Evolutionary conservation across 1,140 invertebrate genomes (phyloP), one percentile per base, ranked within the genome.

Genomic region (Rhopalosiphum padi): DNA sequence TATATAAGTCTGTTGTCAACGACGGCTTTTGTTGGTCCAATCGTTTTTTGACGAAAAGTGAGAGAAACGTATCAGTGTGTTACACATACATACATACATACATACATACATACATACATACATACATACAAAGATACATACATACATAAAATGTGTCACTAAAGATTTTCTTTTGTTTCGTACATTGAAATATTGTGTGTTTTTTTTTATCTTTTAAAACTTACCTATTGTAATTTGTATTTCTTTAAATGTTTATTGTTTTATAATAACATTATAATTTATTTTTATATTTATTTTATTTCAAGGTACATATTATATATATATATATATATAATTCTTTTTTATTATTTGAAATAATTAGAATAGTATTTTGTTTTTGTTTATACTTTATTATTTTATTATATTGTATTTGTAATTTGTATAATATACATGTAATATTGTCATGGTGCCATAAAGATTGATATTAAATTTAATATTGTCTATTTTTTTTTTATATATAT

Each of bases 21-120:
- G 90, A n/a, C 90, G 25, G 25, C 41, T 91, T 82, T 91, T 48
- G 68, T 82, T 77, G 91, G 77, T 92, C 77, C 77, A 85, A 85
- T 37, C 46, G 91, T 85, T 51, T 51, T 51, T 53, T 51, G 91
- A 92, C 91, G 77, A 82, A 83, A 92, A 92, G 91, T 92, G 91
- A 92, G 91, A 92, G 91, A 85, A 92, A 92, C 77, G 91, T 92
- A 51, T 82, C 90, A 68, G 89, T 77, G 90, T 90, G 46, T 30
- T 48, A 87, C 23, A 48, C 23, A 53, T 88, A 88, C 48, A 88
- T 23, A 89, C 22, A 89, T 53, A 55, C 22, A 37, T 37, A 37
- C 2, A 87, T 37, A 48, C 2, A 87, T 37, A 48, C 2, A 87
- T 37, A 48, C 2, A 87, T 37, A 48, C 2, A 53, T 23, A 23